Evolutionary conservation across 1,140 invertebrate genomes (phyloP).

Genomic region (Drosophila bipectinata): DNA sequence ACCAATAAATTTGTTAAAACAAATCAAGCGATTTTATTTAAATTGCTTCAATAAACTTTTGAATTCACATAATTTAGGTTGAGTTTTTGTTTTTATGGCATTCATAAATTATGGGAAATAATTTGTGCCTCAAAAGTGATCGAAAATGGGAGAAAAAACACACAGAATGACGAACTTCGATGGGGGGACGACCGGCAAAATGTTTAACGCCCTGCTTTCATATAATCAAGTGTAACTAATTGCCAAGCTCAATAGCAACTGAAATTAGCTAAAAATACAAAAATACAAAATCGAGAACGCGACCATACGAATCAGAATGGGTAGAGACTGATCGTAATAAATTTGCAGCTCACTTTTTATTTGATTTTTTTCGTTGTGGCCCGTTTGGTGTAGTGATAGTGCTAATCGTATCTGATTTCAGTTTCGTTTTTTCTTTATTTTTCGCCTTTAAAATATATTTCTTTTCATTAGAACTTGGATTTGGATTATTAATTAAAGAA

Average conservation of each 20-base stretch:
- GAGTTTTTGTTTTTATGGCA: constrained; percentile 4
- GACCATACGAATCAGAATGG: constrained; percentile 29
- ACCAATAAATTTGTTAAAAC: neutral
- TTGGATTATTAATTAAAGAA: constrained; percentile 43
- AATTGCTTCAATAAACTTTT: neutral
- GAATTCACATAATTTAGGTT: neutral
- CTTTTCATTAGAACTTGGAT: constrained; percentile 17
- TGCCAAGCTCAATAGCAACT: constrained; percentile 68
- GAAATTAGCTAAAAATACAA: constrained; percentile 60
- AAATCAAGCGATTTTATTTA: neutral
- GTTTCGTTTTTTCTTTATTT: constrained; percentile 11
- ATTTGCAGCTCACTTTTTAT: constrained; percentile 17
- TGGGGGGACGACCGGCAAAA: constrained; percentile 39
- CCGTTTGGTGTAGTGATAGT: constrained; percentile 40
- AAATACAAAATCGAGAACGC: constrained; percentile 27
- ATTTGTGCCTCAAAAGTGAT: constrained; percentile 1
- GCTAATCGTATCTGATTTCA: constrained; percentile 55
- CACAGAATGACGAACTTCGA: constrained; percentile 24
- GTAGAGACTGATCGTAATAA: constrained; percentile 29
- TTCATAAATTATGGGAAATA: neutral
- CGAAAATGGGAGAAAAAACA: constrained; percentile 15
- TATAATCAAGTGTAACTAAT: constrained; percentile 69
- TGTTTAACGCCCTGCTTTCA: constrained; percentile 34
- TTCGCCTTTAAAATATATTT: constrained; percentile 27
- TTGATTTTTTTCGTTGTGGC: neutral